Percentiles rank a stretch among this genome's conserved stretches.
Evolutionary conservation across 1,140 invertebrate genomes (phyloP).

Genomic region (Lepidotrigona ventralis): DNA sequence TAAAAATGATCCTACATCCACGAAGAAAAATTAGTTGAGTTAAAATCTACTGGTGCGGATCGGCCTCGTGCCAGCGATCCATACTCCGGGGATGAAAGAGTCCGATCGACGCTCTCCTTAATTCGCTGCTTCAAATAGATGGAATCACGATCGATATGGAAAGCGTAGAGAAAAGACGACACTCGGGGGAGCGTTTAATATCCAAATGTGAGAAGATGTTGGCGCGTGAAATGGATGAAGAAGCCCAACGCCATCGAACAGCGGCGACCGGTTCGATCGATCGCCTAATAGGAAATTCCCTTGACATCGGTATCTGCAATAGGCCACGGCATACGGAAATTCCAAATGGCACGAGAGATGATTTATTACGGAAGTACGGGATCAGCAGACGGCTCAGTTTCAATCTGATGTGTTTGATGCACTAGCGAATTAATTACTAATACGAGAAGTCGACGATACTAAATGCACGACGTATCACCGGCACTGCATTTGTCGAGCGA

Average conservation of each 20-base stretch:
- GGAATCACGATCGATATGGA: not conserved
- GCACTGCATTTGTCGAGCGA: slow-evolving; percentile 19
- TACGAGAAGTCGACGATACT: slow-evolving; percentile 58
- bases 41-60: too few relatives aligned
- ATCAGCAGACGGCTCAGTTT: slow-evolving; percentile 56
- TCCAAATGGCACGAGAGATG: slow-evolving; percentile 61
- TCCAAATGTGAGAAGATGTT: slow-evolving; percentile 41
- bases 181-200: slow-evolving; percentile 19
- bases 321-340: slow-evolving; percentile 61
- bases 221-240: slow-evolving; percentile 59
- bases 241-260: slow-evolving; percentile 44
- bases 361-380: slow-evolving; percentile 56
- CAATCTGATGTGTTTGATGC: slow-evolving; percentile 62
- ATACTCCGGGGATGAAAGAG: not conserved
- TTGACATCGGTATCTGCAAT: slow-evolving; percentile 65
- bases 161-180: not conserved
- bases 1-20: too few relatives aligned
- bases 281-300: slow-evolving; percentile 66
- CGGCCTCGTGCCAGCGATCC: too few relatives aligned
- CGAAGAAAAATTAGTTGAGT: too few relatives aligned
- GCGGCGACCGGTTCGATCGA: slow-evolving; percentile 51
- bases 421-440: slow-evolving; percentile 62
- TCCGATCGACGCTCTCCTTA: not conserved
- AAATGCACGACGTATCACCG: not conserved
- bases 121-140: not conserved